These are phyloP conservation scores for Catharus bicknelli DNA, from an alignment of 2,113 vertebrate genomes.

Conservation along the genomic window DNA sequence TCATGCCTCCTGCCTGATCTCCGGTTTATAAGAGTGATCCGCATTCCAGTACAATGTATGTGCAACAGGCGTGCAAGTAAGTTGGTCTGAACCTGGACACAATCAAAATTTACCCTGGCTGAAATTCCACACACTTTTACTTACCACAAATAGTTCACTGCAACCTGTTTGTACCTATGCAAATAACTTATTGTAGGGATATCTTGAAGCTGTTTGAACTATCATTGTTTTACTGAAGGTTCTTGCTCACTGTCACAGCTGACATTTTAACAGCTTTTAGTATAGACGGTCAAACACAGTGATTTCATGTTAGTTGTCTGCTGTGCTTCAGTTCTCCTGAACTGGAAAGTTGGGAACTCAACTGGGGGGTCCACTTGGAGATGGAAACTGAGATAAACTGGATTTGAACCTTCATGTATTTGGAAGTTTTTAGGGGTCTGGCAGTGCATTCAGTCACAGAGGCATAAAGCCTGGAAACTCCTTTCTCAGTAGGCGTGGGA, in stretches of 20 bases:
- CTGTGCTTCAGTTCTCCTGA: not conserved
- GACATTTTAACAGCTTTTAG: not conserved
- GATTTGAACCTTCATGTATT: not conserved
- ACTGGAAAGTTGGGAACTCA: not conserved
- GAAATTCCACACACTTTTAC: not conserved
- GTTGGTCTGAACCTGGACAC: not conserved
- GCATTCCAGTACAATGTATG: not conserved
- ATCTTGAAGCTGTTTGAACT: not conserved
- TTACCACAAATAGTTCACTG: not conserved
- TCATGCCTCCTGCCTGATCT: not conserved
- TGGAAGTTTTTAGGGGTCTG: not conserved
- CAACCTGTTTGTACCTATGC: not conserved
- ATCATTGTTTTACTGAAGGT: not conserved
- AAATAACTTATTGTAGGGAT: not conserved
- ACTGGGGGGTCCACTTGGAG: not conserved
- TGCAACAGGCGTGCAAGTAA: not conserved
- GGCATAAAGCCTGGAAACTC: not conserved
- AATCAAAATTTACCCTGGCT: not conserved
- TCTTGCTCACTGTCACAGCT: not conserved
- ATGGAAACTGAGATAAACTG: slow-evolving; percentile 10
- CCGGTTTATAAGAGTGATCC: not conserved
- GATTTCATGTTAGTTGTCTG: not conserved
- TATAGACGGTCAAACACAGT: not conserved
- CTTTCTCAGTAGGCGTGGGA: not conserved
- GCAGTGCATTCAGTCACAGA: not conserved